Conservation (phyloP, 1,140 invertebrate species). For the Diachasma alloeum region DNA sequence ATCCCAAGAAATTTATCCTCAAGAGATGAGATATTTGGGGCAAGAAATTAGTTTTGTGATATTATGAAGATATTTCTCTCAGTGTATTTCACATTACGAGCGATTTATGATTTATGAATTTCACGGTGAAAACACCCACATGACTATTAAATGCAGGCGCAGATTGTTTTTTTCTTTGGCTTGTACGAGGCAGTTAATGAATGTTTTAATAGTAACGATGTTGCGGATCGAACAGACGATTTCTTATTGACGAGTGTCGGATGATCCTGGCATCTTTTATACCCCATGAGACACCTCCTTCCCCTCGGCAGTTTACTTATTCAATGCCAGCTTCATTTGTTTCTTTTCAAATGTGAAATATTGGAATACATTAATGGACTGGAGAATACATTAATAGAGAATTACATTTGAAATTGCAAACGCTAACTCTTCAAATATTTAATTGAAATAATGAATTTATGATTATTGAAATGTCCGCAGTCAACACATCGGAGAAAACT, state of each 20-base stretch:
- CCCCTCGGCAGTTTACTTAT: not conserved
- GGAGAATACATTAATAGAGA: no score
- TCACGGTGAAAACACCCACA: not conserved
- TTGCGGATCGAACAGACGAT: not conserved
- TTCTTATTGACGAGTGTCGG: not conserved
- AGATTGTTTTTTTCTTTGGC: not conserved
- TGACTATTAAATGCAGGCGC: not conserved
- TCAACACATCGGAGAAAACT: no score
- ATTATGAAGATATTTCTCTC: no score
- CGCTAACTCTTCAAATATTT: not conserved
- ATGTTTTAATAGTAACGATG: not conserved
- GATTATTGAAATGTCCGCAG: not conserved
- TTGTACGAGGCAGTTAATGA: not conserved
- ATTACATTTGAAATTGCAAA: no score
- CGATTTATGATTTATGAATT: not conserved
- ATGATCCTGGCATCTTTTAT: constrained; percentile 11
- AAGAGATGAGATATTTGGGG: no score
- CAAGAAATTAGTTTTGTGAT: no score
- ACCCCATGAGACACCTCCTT: constrained; percentile 2
- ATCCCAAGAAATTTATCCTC: no score
- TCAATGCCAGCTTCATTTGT: not conserved
- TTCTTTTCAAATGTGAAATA: not conserved
- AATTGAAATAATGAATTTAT: not conserved
- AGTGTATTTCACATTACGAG: no score
- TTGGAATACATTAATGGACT: no score